Conservation (phyloP, 2,113 vertebrate genomes). For the Etheostoma cragini region DNA sequence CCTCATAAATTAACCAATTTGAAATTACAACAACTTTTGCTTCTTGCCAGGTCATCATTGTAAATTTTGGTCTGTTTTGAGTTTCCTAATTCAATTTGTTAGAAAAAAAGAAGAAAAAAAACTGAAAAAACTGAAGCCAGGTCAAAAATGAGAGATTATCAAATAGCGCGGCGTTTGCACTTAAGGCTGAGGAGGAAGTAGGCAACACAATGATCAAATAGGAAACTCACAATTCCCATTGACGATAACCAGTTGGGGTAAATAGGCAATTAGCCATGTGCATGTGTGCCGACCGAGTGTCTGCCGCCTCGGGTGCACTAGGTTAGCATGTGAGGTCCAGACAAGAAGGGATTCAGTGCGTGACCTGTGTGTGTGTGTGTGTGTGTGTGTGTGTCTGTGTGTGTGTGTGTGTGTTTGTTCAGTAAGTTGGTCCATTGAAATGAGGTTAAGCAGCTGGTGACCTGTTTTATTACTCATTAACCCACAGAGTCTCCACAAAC, state of each 20-base stretch:
- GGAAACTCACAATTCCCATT: slow-evolving; percentile 20
- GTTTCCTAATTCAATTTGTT: background rate
- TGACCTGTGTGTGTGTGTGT: slow-evolving; percentile 38
- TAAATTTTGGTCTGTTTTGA: background rate
- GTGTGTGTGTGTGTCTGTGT: slow-evolving; percentile 35
- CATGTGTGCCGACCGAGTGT: slow-evolving; percentile 1
- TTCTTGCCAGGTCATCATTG: background rate
- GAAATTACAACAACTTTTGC: background rate
- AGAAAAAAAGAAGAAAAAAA: background rate
- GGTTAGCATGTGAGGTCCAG: slow-evolving; percentile 25
- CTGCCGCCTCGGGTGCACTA: slow-evolving; percentile 1
- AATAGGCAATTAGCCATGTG: slow-evolving; percentile 10
- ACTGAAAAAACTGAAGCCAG: background rate
- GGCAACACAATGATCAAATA: slow-evolving; percentile 22
- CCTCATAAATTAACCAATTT: background rate
- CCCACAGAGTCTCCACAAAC: slow-evolving; percentile 52
- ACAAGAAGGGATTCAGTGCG: slow-evolving; percentile 20
- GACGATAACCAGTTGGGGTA: slow-evolving; percentile 39
- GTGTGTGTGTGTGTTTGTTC: slow-evolving; percentile 21
- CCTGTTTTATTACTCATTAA: slow-evolving; percentile 72
- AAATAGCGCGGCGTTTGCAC: slow-evolving; percentile 6
- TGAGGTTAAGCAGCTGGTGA: slow-evolving; percentile 56
- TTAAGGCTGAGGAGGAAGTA: slow-evolving; percentile 32
- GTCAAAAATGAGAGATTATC: slow-evolving; percentile 4
- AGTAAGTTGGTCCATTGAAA: slow-evolving; percentile 34